These are phyloP conservation scores for Eristalinus aeneus DNA, from an alignment of 2,888 invertebrate genomes.

Conservation along the genomic window DNA sequence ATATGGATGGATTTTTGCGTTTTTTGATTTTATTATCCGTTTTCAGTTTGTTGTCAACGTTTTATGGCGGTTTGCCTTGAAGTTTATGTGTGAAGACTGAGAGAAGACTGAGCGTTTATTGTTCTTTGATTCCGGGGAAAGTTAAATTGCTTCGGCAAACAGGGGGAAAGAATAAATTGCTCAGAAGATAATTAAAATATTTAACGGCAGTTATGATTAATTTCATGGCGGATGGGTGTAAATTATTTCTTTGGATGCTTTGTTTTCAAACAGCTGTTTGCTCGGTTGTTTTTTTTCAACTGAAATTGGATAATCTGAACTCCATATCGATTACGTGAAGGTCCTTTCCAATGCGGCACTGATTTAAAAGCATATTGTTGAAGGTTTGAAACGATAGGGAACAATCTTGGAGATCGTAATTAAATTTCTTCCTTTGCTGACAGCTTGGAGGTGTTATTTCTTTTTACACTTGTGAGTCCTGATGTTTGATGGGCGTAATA, in stretches of 20 bases:
- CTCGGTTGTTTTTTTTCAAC: no score
- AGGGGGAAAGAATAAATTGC: background rate
- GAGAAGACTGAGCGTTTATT: slow-evolving; percentile 37
- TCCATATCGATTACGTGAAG: no score
- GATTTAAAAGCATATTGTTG: no score
- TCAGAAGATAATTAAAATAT: slow-evolving; percentile 26
- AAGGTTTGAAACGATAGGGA: no score
- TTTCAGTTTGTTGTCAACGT: background rate
- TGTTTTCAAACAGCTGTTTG: no score
- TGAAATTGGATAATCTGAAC: background rate
- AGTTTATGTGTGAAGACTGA: slow-evolving; percentile 27
- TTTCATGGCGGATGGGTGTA: background rate
- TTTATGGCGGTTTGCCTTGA: slow-evolving; percentile 11
- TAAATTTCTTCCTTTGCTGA: no score
- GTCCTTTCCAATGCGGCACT: no score
- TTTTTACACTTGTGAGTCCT: no score
- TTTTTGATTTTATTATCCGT: slow-evolving; percentile 3
- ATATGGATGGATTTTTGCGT: slow-evolving; percentile 41
- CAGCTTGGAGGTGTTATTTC: no score
- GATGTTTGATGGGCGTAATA: no score
- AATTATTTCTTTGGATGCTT: no score
- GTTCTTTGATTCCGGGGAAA: slow-evolving; percentile 32
- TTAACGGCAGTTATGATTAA: background rate
- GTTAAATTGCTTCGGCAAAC: background rate
- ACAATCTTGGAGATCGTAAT: no score